Evolutionary conservation across 37 sponge, comb jelly and placozoan species (phyloP).

Genomic region (Eunapius fragilis): DNA sequence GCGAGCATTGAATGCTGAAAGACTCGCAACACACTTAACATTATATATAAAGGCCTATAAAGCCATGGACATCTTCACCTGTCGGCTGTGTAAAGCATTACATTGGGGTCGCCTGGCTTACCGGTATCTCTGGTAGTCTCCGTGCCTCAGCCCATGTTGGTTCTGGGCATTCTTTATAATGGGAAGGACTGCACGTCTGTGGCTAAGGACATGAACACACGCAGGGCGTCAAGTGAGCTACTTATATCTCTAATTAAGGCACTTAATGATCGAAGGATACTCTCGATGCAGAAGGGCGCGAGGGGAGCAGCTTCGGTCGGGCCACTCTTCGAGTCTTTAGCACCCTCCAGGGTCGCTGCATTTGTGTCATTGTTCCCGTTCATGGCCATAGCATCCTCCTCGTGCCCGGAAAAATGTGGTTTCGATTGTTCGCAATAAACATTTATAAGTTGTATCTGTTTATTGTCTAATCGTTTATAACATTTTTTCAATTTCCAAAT

Average conservation of each 20-base stretch:
- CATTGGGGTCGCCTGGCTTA: too few relatives aligned
- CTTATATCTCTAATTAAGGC: neutral
- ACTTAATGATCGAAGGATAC: neutral
- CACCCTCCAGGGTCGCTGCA: neutral
- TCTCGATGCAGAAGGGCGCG: neutral
- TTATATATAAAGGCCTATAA: too few relatives aligned
- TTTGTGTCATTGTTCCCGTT: neutral
- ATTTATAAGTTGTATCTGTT: too few relatives aligned
- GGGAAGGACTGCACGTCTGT: constrained; percentile 68
- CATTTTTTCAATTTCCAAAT: too few relatives aligned
- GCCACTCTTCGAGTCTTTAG: neutral
- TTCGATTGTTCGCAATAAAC: neutral
- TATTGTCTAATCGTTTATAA: too few relatives aligned
- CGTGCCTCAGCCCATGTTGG: constrained; percentile 94
- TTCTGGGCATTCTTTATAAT: constrained; percentile 87
- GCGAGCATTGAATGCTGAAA: too few relatives aligned
- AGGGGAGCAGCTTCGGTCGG: neutral
- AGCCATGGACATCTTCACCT: too few relatives aligned
- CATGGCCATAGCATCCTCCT: neutral
- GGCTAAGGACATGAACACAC: neutral
- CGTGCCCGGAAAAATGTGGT: neutral
- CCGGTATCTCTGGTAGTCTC: constrained; percentile 95
- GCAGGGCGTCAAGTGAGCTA: neutral
- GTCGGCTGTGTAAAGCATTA: too few relatives aligned
- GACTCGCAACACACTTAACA: too few relatives aligned